phyloP scores from a whole-genome alignment of 2,888 invertebrate genomes.

The Ectropis crepuscularia region DNA sequence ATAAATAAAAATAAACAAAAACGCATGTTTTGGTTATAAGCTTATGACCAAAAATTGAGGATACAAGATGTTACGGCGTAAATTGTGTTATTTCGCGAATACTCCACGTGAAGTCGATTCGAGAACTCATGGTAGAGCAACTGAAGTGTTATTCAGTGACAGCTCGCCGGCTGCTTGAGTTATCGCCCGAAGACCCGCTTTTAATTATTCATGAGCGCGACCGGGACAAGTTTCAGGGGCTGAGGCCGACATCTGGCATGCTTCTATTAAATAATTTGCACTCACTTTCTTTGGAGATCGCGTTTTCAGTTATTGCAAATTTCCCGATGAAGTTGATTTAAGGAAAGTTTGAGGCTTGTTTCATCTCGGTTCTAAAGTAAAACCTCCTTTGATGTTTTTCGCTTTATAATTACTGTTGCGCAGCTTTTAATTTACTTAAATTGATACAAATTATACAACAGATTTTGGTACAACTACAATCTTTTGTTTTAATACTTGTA shows the following conservation, averaged over 20 bases:
- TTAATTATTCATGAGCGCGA: constrained; percentile 78
- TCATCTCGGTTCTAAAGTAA: not conserved
- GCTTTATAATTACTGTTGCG: too few species aligned
- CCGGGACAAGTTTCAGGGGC: constrained; percentile 68
- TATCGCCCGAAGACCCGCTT: constrained; percentile 69
- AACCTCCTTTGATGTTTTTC: too few species aligned
- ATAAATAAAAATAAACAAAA: too few species aligned
- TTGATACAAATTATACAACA: too few species aligned
- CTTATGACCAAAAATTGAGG: too few species aligned
- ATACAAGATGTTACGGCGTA: too few species aligned
- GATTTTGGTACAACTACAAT: too few species aligned
- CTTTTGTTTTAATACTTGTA: too few species aligned
- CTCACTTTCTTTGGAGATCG: constrained; percentile 58
- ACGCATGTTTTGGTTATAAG: constrained; percentile 1
- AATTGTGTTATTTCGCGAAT: not conserved
- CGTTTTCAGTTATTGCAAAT: constrained; percentile 32
- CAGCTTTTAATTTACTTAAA: too few species aligned
- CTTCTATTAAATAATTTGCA: constrained; percentile 74
- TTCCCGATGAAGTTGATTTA: constrained; percentile 13
- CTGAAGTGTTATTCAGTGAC: constrained; percentile 69
- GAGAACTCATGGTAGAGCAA: constrained; percentile 34
- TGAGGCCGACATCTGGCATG: constrained; percentile 69
- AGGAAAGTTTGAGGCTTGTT: constrained; percentile 19
- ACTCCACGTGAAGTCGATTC: constrained; percentile 1
- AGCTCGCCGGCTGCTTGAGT: constrained; percentile 60